Percentiles rank a stretch among this genome's conserved stretches.
Evolutionary conservation across 2,888 invertebrate species (phyloP).

Genomic region (Thyatira batis): DNA sequence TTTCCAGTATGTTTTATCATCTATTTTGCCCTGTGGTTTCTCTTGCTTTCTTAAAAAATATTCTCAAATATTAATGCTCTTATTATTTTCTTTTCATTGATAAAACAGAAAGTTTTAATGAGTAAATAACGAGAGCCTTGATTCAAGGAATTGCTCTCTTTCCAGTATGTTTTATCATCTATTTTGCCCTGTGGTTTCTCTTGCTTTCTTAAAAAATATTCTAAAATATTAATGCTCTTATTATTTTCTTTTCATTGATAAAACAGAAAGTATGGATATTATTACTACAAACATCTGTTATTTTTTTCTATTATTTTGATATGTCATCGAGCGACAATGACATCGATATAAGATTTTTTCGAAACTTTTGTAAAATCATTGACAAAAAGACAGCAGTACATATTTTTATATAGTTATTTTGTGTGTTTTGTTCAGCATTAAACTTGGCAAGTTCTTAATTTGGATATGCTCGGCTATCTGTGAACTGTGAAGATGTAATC

Average conservation of each 20-base stretch:
- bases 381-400: background rate
- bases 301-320: too few species aligned
- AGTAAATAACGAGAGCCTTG: slow-evolving; percentile 71
- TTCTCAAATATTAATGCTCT: too few species aligned
- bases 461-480: background rate
- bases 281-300: too few species aligned
- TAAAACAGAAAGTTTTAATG: slow-evolving; percentile 80
- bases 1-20: slow-evolving; percentile 39
- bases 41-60: background rate
- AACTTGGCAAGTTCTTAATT: background rate
- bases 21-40: slow-evolving; percentile 20
- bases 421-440: background rate
- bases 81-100: too few species aligned
- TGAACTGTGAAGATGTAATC: background rate
- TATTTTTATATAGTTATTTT: background rate
- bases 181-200: slow-evolving; percentile 15
- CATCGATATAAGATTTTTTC: too few species aligned
- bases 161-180: slow-evolving; percentile 32
- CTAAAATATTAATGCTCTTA: too few species aligned
- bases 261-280: too few species aligned
- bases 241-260: too few species aligned
- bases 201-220: background rate
- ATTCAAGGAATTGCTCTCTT: slow-evolving; percentile 62
- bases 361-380: too few species aligned
- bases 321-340: too few species aligned